phyloP scores from a whole-genome alignment of 2,888 invertebrate genomes.

The Blastobasis lacticolella region DNA sequence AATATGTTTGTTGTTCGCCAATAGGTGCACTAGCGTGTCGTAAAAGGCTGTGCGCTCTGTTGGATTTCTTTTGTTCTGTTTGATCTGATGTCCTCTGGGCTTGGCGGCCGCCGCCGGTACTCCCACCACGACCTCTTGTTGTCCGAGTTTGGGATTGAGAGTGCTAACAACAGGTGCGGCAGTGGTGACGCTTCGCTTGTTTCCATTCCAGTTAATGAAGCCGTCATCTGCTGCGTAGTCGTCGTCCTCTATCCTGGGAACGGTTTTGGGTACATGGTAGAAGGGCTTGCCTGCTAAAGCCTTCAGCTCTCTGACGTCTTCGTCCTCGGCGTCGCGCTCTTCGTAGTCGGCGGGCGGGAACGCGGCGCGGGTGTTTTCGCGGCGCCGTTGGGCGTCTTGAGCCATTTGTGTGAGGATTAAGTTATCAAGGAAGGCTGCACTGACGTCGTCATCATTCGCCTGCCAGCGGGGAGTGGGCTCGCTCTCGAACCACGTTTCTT shows the following conservation, averaged over 20 bases:
- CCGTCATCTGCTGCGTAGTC: conserved; percentile 66
- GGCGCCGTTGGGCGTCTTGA: conserved; percentile 69
- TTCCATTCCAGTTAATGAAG: conserved; percentile 68
- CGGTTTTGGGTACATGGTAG: conserved; percentile 65
- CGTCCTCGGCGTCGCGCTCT: conserved; percentile 71
- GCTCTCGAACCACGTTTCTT: conserved; percentile 78
- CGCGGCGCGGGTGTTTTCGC: conserved; percentile 61
- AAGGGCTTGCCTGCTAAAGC: conserved; percentile 72
- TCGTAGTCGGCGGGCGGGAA: conserved; percentile 57
- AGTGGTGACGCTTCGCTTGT: conserved; percentile 61
- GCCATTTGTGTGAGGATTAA: conserved; percentile 79
- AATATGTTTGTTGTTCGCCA: conserved; percentile 60
- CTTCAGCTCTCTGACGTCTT: conserved; percentile 78
- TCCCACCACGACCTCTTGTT: conserved; percentile 78
- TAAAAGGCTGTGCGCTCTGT: conserved; percentile 43
- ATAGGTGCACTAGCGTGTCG: conserved; percentile 65
- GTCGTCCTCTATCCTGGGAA: conserved; percentile 56
- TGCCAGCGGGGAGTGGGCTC: conserved; percentile 61
- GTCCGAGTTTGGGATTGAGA: conserved; percentile 48
- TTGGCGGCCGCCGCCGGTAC: conserved; percentile 67
- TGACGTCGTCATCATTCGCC: conserved; percentile 66
- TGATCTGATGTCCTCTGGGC: conserved; percentile 41
- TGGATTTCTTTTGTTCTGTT: conserved; percentile 35
- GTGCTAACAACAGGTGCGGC: conserved; percentile 40
- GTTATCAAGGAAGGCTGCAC: conserved; percentile 79